phyloP scores from a whole-genome alignment of 2,113 vertebrate species.

The Cheirogaleus medius region DNA sequence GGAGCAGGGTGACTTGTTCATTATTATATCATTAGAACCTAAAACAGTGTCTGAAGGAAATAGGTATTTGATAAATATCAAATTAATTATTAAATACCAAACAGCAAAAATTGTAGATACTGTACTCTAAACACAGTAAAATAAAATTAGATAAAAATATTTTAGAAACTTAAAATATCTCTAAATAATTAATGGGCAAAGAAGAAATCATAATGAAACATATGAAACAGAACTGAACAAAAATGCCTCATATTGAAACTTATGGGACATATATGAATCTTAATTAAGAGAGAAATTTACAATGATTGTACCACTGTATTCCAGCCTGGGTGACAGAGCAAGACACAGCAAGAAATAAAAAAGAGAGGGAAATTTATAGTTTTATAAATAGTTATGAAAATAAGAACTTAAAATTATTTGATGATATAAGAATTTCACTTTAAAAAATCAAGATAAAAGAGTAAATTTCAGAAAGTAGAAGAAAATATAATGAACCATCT shows the following conservation, averaged over 20 bases:
- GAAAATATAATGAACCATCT: background rate
- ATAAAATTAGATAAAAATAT: slow-evolving; percentile 8
- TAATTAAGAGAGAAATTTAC: background rate
- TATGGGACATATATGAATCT: background rate
- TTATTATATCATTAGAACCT: background rate
- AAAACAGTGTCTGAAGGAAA: background rate
- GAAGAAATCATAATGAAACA: background rate
- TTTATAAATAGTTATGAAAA: background rate
- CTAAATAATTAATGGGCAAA: slow-evolving; percentile 11
- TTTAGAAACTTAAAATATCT: slow-evolving; percentile 19
- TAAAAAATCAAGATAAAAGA: background rate
- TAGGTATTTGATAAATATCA: background rate
- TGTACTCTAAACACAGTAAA: background rate
- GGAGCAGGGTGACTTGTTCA: background rate
- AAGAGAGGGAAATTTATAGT: background rate
- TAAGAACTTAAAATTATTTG: background rate
- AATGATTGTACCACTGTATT: too few species aligned
- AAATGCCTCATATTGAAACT: background rate
- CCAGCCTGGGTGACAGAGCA: too few species aligned
- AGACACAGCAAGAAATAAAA: too few species aligned
- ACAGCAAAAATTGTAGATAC: background rate
- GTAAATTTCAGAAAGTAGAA: background rate
- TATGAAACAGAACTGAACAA: background rate
- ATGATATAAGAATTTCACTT: background rate
- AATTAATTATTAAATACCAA: slow-evolving; percentile 29